Conservation (phyloP, 1,140 invertebrate genomes). For the Littorina saxatilis region DNA sequence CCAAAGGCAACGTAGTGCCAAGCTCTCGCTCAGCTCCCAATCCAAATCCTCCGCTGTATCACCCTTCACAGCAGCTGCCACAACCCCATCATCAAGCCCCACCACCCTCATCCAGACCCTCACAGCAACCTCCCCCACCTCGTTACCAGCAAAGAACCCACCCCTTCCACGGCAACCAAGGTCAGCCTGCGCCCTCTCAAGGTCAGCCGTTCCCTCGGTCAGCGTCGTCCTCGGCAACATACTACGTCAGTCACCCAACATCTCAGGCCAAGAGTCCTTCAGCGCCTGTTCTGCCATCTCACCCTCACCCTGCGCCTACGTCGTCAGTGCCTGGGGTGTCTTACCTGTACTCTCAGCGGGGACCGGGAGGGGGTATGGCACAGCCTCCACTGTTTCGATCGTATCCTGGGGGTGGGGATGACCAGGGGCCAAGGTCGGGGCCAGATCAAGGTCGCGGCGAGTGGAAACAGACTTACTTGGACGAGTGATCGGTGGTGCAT, state of each 20-base stretch:
- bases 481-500: constrained; percentile 31
- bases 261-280: not conserved
- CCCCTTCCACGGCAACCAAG: constrained; percentile 22
- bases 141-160: constrained; percentile 18
- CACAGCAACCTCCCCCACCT: constrained; percentile 9
- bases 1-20: not conserved
- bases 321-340: not conserved
- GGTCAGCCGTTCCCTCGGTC: constrained; percentile 2
- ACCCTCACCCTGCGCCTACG: not conserved
- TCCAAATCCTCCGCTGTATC: not conserved
- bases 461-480: constrained; percentile 44
- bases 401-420: not conserved
- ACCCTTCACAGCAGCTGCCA: constrained; percentile 7
- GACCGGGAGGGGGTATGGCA: not conserved
- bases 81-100: constrained; percentile 21
- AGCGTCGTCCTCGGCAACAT: not conserved
- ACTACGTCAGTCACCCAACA: constrained; percentile 11
- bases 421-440: not conserved
- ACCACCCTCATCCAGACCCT: constrained; percentile 16
- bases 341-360: not conserved
- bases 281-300: not conserved
- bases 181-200: not conserved
- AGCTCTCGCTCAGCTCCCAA: not conserved
- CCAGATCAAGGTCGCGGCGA: constrained; percentile 14
- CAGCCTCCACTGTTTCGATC: not conserved